Base-by-base conservation (phyloP, 2,113 vertebrate species). In the Chloebia gouldiae region DNA sequence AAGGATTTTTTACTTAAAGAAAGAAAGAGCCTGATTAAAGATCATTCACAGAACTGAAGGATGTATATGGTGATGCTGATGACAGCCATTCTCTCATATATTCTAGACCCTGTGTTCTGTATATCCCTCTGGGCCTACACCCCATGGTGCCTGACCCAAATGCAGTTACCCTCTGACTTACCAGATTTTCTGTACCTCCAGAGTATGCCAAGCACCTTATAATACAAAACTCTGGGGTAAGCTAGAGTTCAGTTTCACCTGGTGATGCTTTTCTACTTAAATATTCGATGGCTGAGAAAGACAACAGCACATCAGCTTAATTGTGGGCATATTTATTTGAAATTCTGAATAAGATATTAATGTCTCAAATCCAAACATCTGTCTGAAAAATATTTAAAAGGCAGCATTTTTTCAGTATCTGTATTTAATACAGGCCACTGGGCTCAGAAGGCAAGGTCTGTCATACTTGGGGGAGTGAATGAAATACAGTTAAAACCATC, bases 91-190 rank as follows among this genome's bases (percentile, higher is more conserved):
- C 31, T 69, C 4, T 80, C 5, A 1, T 6, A 10, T 44, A 47
- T 13, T 72, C 12, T 37, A 86, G 35, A 27, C 7, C 8, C 11
- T 47, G n/a, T 63, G 10, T 19, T 57, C 59, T 81, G 13, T 63
- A 25, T 23, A 59, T 50, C 23, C 37, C 21, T n/a, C 12, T 2
- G 2, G 50, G 45, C 8, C n/a, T 45, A n/a, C 1, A 3, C 5
- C 2, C 17, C 37, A 30, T 27, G 39, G 47, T 66, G 23, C 23
- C 65, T 79, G 65, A 90, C 47, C 15, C 47, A 59, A 86, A 81
- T 54, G 84, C 73, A 63, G 50, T 10, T 89, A 11, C 64, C 12
- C 14, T 69, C n/a, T 53, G 50, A 40, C 10, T 84, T 15, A 1
- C 4, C 1, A 2, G 56, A 59, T 80, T 79, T 85, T 15, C 27